Evolutionary conservation across 2,888 invertebrate species (phyloP), one percentile per base, ranked within the genome.

Genomic region (Chorisops tibialis): DNA sequence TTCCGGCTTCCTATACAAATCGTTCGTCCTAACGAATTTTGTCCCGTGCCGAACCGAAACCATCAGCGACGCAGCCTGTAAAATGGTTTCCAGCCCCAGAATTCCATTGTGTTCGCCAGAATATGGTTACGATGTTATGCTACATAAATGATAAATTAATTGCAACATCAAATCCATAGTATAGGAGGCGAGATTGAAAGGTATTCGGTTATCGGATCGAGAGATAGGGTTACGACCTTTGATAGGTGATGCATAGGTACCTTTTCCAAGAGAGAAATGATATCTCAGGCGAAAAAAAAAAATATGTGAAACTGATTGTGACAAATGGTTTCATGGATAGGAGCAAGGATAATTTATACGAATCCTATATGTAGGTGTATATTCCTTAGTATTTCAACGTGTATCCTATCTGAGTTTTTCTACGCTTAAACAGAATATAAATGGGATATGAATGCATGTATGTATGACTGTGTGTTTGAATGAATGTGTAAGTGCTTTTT

Each of bases 241-340:
- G 56, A 56, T 56, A 54, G 39, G 11, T 35, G 45, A 18, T 18
- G 21, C 16, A 45, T 35, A 30, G 56, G 30, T 24, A 19, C 56
- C 16, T 41, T 48, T 38, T 12, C 48, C 19, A 16, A 30, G 9
- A 48, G 19, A 58, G 41, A 41, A 41, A 11, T 16, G 16, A 41
- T n/a, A 41, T 41, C 14, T 41, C 12, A 41, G 41, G 41, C n/a
- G n/a, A 41, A 11, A 19, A 9, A 11, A 52, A 61, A 41, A 51
- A 51, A 51, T 59, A 49, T 60, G 41, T 43, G 51, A 61, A 51
- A 52, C 61, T 61, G 61, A 61, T 61, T 61, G 61, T 61, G 61
- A 61, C 61, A 61, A 61, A 61, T 61, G 41, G 59, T 39, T 41
- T 49, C 48, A n/a, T 49, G 39, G 41, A 59, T 59, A 48, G 59